Conservation (phyloP, 2,888 invertebrate genomes). For the Galerucella calmariensis region DNA sequence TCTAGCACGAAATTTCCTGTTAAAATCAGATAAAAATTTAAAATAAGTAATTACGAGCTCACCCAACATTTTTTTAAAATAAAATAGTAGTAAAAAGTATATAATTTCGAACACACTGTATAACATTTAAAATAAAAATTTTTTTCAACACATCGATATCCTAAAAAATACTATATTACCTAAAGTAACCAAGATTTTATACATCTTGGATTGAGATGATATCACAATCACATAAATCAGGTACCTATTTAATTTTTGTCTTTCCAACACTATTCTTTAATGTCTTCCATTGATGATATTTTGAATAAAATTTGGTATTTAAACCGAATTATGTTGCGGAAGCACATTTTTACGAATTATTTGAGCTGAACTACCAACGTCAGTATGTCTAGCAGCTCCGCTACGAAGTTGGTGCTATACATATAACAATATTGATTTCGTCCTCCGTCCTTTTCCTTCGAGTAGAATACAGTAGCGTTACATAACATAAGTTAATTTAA, state of each 20-base stretch:
- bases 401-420: slow-evolving; percentile 9
- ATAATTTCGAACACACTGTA: slow-evolving; percentile 18
- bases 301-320: slow-evolving; percentile 24
- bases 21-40: background rate
- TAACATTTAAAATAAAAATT: slow-evolving; percentile 9
- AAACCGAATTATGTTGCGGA: slow-evolving; percentile 18
- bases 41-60: background rate
- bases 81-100: background rate
- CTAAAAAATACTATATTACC: slow-evolving; percentile 44
- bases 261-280: slow-evolving; percentile 33
- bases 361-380: slow-evolving; percentile 23
- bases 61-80: background rate
- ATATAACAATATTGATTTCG: slow-evolving; percentile 29
- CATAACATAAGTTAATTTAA: background rate
- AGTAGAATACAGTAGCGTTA: slow-evolving; percentile 21
- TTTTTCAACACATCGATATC: slow-evolving; percentile 18
- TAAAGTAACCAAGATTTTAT: slow-evolving; percentile 49
- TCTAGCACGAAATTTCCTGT: no score
- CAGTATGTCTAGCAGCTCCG: slow-evolving; percentile 19
- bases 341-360: slow-evolving; percentile 34
- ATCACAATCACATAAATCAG: slow-evolving; percentile 41
- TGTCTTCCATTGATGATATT: slow-evolving; percentile 20
- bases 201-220: slow-evolving; percentile 42
- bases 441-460: slow-evolving; percentile 17
- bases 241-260: slow-evolving; percentile 33